Evolutionary conservation across 1,140 invertebrate genomes (phyloP), one percentile per base, ranked within the genome.

Genomic region (Solenopsis invicta): DNA sequence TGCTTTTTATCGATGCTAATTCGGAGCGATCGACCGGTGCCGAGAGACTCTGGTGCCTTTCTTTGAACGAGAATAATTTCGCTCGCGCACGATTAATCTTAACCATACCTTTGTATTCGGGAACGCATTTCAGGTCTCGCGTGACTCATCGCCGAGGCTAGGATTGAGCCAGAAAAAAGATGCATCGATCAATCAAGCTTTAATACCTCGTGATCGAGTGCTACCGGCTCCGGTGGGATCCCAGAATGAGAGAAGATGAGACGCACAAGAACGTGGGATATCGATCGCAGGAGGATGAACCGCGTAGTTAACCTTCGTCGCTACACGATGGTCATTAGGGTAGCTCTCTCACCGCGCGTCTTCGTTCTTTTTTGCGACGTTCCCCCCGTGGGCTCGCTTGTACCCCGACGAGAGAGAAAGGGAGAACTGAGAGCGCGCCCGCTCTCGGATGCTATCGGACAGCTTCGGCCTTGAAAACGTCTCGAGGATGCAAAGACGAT

Each of bases 271-370:
- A 84, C 80, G 80, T 84, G 80, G 80, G 80, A 84, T 84, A 84
- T 84, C 80, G 80, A 84, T 84, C 69, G 80, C 69, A 54, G 54
- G 72, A 59, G 69, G 69, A 84, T 61, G 80, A 72, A 72, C 69
- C 69, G 69, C 80, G 69, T 61, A 62, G 80, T 84, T 84, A 85
- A 85, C 81, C 82, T 85, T 87, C 86, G 81, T 85, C 67, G 41
- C 50, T 74, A 82, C 75, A 87, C 62, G 81, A 56, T 54, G 81
- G 61, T 85, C 86, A 85, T 87, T 87, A 87, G 81, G 82, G 61
- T 85, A 76, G 71, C 82, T 64, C 81, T 75, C 69, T 67, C 24
- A 52, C 50, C 71, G 77, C 66, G 77, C 52, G 34, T 74, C 74
- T 85, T 85, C 64, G 54, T 87, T 64, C 66, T 85, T 81, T 29